Evolutionary conservation across 2,113 vertebrate species (phyloP), one percentile per base, ranked within the genome.

Genomic region (Mormyrus iriodes): DNA sequence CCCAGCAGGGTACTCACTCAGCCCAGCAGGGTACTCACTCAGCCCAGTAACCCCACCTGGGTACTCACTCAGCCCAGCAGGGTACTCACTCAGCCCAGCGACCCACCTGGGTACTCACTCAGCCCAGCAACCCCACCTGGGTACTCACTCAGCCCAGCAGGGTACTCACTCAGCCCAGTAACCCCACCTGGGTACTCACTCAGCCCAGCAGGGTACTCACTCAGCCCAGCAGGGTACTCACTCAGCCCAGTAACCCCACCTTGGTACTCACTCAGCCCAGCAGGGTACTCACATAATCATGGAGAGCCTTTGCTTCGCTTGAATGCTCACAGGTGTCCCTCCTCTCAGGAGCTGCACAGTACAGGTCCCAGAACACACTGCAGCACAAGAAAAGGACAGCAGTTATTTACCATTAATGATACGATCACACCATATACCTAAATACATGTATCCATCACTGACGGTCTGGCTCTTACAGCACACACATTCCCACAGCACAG

Each of bases 351-450:
- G 98, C 98, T 88, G 98, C 98, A 94, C 98, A 99, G 96, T 99
- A 99, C 93, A 99, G 96, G 97, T 99, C 98, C 98, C 98, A 99
- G 94, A 99, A 99, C 92, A 99, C 98, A 91, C 98, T 99, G 95
- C 87, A 90, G 8, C 93, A 35, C 92, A 84, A 48, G 12, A n/a
- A 84, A 84, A 84, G 0, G 42, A 92, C 93, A 91, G 88, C 0
- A 39, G 88, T 95, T 91, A 95, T 91, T 91, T 19, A 6, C 0
- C 52, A 46, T n/a, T 39, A 49, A 31, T 42, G 12, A 39, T 19
- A 87, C 10, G 39, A 35, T 24, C 27, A 12, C 27, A 61, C 31
- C 27, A 27, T 17, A 31, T 86, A 49, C 15, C 27, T 51, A 53
- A 51, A 19, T 87, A 51, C 27, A 35, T 15, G 21, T 87, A 13